Evolutionary conservation across 2,113 vertebrate genomes (phyloP).

Genomic region (Paraplagusia blochii): DNA sequence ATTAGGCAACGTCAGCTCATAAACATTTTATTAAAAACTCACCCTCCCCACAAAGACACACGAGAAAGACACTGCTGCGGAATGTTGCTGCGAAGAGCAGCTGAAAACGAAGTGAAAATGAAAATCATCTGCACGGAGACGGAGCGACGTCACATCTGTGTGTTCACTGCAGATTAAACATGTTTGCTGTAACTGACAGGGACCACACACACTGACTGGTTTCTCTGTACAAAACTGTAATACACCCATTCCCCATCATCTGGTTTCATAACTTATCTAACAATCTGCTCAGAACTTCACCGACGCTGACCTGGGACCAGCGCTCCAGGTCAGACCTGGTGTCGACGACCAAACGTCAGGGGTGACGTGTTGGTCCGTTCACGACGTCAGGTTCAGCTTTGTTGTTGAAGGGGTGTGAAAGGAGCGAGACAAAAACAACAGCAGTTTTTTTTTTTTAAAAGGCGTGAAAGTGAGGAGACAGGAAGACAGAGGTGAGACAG

Average conservation of each 20-base stretch:
- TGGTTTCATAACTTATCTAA: constrained; percentile 68
- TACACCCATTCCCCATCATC: constrained; percentile 53
- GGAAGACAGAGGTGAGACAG: constrained; percentile 20
- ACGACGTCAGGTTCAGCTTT: constrained; percentile 11
- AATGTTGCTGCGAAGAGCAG: constrained; percentile 29
- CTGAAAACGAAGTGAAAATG: constrained; percentile 15
- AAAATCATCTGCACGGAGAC: constrained; percentile 22
- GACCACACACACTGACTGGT: constrained; percentile 21
- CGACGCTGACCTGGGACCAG: too few species aligned
- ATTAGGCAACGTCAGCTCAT: constrained; percentile 29
- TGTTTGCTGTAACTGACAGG: constrained; percentile 5
- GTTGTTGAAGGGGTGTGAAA: constrained; percentile 39
- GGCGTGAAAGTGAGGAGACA: constrained; percentile 29
- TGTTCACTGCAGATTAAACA: constrained; percentile 19
- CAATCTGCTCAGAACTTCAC: too few species aligned
- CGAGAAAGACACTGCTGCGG: constrained; percentile 21
- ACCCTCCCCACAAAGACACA: not conserved
- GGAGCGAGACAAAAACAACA: constrained; percentile 41
- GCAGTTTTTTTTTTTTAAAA: constrained; percentile 23
- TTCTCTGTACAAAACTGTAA: constrained; percentile 52
- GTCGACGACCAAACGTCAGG: constrained; percentile 5
- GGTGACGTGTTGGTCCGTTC: constrained; percentile 8
- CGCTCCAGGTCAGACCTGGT: not conserved
- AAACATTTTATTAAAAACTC: constrained; percentile 60
- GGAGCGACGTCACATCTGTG: constrained; percentile 22